Evolutionary conservation across 2,888 invertebrate species (phyloP), one percentile per base, ranked within the genome.

Genomic region (Cheilosia urbana): DNA sequence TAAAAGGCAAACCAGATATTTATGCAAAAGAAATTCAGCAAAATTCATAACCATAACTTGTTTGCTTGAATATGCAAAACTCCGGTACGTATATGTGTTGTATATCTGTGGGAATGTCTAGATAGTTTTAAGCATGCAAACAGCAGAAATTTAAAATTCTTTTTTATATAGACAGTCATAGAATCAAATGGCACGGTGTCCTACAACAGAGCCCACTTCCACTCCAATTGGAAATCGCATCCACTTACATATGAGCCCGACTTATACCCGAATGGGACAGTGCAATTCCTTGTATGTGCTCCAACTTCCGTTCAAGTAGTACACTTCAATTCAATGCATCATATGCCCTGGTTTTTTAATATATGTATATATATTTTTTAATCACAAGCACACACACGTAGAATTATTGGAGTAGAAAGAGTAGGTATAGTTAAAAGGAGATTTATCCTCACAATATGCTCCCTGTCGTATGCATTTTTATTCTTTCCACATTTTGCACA

Each of bases 401-500:
- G 30, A 27, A 15, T 27, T 27, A 55, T 27, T 27, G 6, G 24
- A 27, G 24, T 53, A 27, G 53, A 53, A 53, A 30, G 55, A 13
- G 37, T 37, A 37, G 3, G 3, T 1, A 3, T 24, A 55, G 27
- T 21, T 47, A 11, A 63, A 47, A 9, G 30, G 19, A 15, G 15
- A 45, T 21, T 62, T 62, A 27, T 62, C 27, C 45, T 42, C 19
- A 42, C 15, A 62, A 42, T 45, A 6, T 24, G 21, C 15, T 27
- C 27, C 51, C 4, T 51, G 27, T 40, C 19, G n/a, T 24, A 19
- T 24, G 15, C 13, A 15, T 49, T 19, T 24, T 11, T 68, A 58
- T 76, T 57, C 55, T 58, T 76, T 65, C 63, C 79, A 80, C 79
- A 78, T 45, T 63, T 42, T 37, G 45, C 40, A 65, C 60, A 76